Conservation (phyloP, 2,888 invertebrate species). For the Scotopteryx bipunctaria region DNA sequence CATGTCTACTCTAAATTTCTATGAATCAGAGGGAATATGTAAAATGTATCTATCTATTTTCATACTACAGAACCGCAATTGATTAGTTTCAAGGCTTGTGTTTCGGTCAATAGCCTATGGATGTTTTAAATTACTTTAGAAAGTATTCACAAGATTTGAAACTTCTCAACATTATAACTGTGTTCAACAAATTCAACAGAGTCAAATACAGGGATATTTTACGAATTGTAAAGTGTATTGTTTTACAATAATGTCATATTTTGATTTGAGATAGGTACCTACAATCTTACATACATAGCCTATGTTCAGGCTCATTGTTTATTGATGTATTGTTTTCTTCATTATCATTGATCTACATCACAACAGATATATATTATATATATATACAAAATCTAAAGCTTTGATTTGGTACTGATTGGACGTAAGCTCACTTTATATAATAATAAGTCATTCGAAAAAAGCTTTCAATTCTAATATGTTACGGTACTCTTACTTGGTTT, state of each 20-base stretch:
- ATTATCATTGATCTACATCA: constrained; percentile 51
- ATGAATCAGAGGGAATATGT: too few relatives aligned
- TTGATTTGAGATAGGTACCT: constrained; percentile 45
- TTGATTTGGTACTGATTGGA: constrained; percentile 79
- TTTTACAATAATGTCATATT: constrained; percentile 57
- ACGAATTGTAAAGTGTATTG: constrained; percentile 63
- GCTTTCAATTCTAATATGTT: constrained; percentile 53
- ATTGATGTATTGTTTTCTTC: constrained; percentile 39
- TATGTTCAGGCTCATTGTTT: constrained; percentile 43
- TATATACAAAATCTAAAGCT: constrained; percentile 72
- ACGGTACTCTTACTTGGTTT: constrained; percentile 59
- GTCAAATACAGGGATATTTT: constrained; percentile 82
- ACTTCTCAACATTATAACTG: constrained; percentile 60
- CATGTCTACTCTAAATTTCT: too few relatives aligned
- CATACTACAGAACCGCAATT: constrained; percentile 69
- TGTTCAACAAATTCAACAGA: constrained; percentile 80
- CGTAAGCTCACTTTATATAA: constrained; percentile 68
- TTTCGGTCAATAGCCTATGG: constrained; percentile 5
- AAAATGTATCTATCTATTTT: constrained; percentile 74
- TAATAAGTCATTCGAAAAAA: constrained; percentile 54
- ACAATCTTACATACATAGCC: constrained; percentile 42
- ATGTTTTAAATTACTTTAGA: not conserved
- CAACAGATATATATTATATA: constrained; percentile 46
- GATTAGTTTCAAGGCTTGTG: constrained; percentile 58
- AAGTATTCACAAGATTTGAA: constrained; percentile 54